phyloP scores from a whole-genome alignment of 2,113 vertebrate species.

The Mastomys natalensis region DNA sequence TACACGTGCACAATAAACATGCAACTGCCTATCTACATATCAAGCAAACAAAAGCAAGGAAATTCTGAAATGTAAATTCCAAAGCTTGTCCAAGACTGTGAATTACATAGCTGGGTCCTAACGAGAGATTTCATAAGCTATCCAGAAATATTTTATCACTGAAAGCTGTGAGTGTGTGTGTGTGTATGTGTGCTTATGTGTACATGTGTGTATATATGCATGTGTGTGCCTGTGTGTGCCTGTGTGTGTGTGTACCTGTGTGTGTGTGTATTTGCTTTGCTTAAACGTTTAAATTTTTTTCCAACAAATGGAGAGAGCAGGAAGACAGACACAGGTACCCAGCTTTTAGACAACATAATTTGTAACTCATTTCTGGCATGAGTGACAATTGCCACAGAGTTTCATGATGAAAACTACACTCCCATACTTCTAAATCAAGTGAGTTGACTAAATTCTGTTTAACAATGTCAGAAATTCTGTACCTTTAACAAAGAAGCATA shows the following conservation, averaged over 20 bases:
- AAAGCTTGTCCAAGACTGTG: constrained; percentile 75
- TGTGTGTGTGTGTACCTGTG: too few relatives aligned
- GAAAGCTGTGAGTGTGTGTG: constrained; percentile 58
- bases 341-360: background rate
- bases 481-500: background rate
- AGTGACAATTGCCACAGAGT: constrained; percentile 17
- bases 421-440: background rate
- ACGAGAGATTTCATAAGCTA: constrained; percentile 77
- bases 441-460: constrained; percentile 14
- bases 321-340: constrained; percentile 73
- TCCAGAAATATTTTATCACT: constrained; percentile 73
- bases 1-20: constrained; percentile 74
- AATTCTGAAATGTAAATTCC: constrained; percentile 65
- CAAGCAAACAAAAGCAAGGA: constrained; percentile 70
- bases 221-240: too few relatives aligned
- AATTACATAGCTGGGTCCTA: constrained; percentile 71
- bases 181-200: too few relatives aligned
- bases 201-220: too few relatives aligned
- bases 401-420: constrained; percentile 23
- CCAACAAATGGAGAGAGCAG: constrained; percentile 78
- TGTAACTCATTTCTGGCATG: constrained; percentile 48
- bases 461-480: constrained; percentile 22
- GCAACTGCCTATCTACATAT: constrained; percentile 62
- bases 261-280: constrained; percentile 43
- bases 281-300: constrained; percentile 81